Conservation (phyloP, 2,797 vertebrate species). For the Garrulus glandarius region DNA sequence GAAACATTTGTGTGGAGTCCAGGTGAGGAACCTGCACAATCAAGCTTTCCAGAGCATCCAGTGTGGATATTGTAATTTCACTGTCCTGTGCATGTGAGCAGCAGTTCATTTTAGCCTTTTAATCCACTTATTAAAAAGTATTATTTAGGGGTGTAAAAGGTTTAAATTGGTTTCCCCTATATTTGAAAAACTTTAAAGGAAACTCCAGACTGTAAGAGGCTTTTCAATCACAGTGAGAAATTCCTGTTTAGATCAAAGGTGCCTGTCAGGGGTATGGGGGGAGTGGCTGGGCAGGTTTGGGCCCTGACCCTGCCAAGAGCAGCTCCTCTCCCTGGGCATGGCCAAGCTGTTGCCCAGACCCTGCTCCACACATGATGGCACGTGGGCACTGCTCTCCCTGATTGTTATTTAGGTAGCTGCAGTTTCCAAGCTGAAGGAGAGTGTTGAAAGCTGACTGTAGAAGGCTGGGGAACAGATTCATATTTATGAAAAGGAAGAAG, state of each 20-base stretch:
- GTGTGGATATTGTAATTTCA: neutral
- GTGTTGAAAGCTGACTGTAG: neutral
- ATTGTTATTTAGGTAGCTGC: neutral
- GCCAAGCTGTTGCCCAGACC: neutral
- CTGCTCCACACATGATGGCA: neutral
- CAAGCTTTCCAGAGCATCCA: constrained; percentile 1
- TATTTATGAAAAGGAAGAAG: neutral
- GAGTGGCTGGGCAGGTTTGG: neutral
- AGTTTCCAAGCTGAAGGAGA: neutral
- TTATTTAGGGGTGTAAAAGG: neutral
- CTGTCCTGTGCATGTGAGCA: neutral
- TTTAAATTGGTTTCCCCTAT: neutral
- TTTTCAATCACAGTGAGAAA: neutral
- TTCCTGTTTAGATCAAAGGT: neutral
- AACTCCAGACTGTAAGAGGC: neutral
- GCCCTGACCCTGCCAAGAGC: neutral
- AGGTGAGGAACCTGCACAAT: neutral
- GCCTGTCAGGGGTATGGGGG: too few relatives aligned
- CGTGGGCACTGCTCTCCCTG: accelerated
- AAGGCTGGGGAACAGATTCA: neutral
- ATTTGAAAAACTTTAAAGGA: constrained; percentile 12
- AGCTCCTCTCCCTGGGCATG: neutral
- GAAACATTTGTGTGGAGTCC: neutral
- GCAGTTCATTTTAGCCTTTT: neutral
- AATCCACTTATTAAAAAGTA: neutral